Conservation (phyloP, 2,888 invertebrate species). For the Copidosoma aretas region DNA sequence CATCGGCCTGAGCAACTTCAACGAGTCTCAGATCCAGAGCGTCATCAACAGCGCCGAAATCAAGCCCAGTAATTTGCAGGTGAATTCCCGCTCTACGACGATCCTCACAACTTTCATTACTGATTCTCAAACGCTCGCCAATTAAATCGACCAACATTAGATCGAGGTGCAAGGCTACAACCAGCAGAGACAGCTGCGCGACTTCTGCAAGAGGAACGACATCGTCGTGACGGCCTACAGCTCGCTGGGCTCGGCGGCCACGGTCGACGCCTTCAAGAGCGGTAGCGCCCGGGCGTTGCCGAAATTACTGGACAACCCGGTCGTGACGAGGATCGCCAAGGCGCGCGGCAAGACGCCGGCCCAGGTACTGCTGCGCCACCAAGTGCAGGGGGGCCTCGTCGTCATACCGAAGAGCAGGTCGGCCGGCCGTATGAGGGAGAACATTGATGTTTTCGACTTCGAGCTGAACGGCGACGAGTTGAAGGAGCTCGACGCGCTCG, state of each 20-base stretch:
- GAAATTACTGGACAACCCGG: slow-evolving; percentile 69
- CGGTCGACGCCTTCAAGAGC: slow-evolving; percentile 62
- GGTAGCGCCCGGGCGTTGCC: slow-evolving; percentile 54
- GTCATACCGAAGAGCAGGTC: slow-evolving; percentile 83
- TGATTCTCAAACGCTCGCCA: no score
- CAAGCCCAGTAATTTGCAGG: not conserved
- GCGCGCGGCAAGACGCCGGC: slow-evolving; percentile 71
- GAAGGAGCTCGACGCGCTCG: slow-evolving; percentile 65
- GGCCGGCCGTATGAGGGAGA: slow-evolving; percentile 72
- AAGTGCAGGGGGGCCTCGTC: slow-evolving; percentile 71
- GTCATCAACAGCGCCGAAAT: not conserved
- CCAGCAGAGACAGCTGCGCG: slow-evolving; percentile 72
- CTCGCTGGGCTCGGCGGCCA: slow-evolving; percentile 74
- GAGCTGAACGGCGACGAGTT: slow-evolving; percentile 67
- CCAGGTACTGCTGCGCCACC: slow-evolving; percentile 75
- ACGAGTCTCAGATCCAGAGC: not conserved
- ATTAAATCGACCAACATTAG: slow-evolving; percentile 43
- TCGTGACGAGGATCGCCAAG: slow-evolving; percentile 67
- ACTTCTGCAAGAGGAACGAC: slow-evolving; percentile 69
- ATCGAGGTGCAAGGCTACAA: slow-evolving; percentile 80
- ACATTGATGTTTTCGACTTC: slow-evolving; percentile 74
- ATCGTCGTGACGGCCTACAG: slow-evolving; percentile 77
- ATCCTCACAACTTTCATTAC: no score
- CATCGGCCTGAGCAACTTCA: not conserved
- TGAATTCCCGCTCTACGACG: no score